Percentiles rank a stretch among this genome's conserved stretches.
Evolutionary conservation across 2,797 vertebrate genomes (phyloP).

Genomic region (Epinephelus awoara): DNA sequence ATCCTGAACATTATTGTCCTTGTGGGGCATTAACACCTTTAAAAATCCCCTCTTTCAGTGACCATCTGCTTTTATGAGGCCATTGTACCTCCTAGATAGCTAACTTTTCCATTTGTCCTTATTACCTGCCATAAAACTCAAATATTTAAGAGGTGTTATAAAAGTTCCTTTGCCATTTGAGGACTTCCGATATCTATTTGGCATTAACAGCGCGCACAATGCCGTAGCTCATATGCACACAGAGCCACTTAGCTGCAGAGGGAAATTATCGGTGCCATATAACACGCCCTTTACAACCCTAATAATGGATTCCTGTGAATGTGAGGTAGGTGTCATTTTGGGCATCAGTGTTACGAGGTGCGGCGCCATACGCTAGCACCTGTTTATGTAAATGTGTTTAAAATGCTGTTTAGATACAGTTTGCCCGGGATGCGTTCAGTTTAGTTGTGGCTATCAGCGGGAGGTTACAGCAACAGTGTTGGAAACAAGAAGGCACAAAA

Average conservation of each 20-base stretch:
- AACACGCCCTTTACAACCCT: slow-evolving; percentile 59
- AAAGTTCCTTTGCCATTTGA: slow-evolving; percentile 75
- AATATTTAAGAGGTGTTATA: slow-evolving; percentile 80
- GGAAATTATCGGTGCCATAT: slow-evolving; percentile 62
- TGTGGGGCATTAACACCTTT: slow-evolving; percentile 75
- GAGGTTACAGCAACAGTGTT: not conserved
- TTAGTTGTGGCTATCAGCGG: not conserved
- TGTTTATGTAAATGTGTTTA: slow-evolving; percentile 42
- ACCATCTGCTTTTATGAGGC: slow-evolving; percentile 83
- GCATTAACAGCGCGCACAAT: slow-evolving; percentile 66
- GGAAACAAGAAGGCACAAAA: not conserved
- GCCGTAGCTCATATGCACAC: slow-evolving; percentile 61
- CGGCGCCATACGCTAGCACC: slow-evolving; percentile 37
- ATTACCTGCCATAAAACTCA: slow-evolving; percentile 79
- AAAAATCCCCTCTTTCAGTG: slow-evolving; percentile 71
- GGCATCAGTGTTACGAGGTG: slow-evolving; percentile 17
- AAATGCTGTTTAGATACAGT: slow-evolving; percentile 24
- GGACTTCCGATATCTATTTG: slow-evolving; percentile 72
- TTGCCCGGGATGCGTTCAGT: not conserved
- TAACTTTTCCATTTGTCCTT: slow-evolving; percentile 77
- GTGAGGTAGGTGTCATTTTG: slow-evolving; percentile 47
- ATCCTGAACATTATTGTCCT: slow-evolving; percentile 73
- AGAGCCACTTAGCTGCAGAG: slow-evolving; percentile 62
- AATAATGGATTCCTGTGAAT: slow-evolving; percentile 56
- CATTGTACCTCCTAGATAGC: slow-evolving; percentile 72